Evolutionary conservation across 2,888 invertebrate genomes (phyloP).

Genomic region (Caenorhabditis doughertyi): DNA sequence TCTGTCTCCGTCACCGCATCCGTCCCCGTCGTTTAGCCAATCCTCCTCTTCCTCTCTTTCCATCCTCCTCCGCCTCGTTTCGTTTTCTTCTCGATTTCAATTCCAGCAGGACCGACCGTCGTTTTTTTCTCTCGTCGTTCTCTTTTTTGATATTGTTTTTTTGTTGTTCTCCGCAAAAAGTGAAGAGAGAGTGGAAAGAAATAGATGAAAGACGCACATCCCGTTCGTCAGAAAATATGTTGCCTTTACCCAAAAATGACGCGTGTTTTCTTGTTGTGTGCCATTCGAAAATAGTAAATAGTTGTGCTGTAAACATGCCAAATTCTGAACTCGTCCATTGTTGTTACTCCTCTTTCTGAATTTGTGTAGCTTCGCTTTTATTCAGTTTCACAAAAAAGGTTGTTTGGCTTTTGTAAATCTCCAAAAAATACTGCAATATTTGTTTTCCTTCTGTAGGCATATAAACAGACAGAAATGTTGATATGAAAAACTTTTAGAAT

Average conservation of each 20-base stretch:
- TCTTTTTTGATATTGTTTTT: slow-evolving; percentile 41
- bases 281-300: slow-evolving; percentile 7
- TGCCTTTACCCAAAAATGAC: slow-evolving; percentile 46
- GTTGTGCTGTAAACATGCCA: slow-evolving; percentile 18
- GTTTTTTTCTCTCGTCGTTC: slow-evolving; percentile 23
- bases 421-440: neutral
- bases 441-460: neutral
- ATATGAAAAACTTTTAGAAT: neutral
- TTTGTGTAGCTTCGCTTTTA: neutral
- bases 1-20: slow-evolving; percentile 59
- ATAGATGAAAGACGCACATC: slow-evolving; percentile 5
- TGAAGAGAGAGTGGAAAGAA: neutral
- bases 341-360: neutral
- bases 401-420: neutral
- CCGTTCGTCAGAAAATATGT: slow-evolving; percentile 41
- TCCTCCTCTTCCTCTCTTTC: slow-evolving; percentile 37
- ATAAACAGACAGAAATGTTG: too few species aligned
- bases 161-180: slow-evolving; percentile 35
- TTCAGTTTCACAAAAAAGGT: neutral
- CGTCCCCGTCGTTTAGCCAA: slow-evolving; percentile 61
- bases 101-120: slow-evolving; percentile 25
- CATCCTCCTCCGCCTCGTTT: slow-evolving; percentile 31
- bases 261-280: slow-evolving; percentile 25
- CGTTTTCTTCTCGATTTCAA: slow-evolving; percentile 52
- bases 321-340: slow-evolving; percentile 11